These are phyloP conservation scores for Tiaroga cobitis DNA, from an alignment of 2,797 vertebrate genomes.

Conservation along the genomic window DNA sequence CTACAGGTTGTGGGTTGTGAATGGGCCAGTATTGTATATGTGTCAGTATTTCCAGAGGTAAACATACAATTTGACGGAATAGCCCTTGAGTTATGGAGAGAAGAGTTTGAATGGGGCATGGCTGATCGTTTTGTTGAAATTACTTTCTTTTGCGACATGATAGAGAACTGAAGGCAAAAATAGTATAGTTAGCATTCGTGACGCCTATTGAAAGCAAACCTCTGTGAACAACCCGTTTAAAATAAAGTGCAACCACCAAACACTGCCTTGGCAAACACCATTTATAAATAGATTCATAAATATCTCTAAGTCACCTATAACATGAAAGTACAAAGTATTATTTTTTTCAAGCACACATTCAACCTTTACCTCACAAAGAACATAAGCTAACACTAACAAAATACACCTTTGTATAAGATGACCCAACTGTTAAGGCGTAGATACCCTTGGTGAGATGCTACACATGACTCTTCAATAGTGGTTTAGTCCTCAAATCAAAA, in stretches of 20 bases:
- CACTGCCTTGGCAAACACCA: constrained; percentile 36
- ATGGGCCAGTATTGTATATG: constrained; percentile 66
- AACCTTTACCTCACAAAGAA: constrained; percentile 56
- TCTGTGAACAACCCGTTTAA: constrained; percentile 43
- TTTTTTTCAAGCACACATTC: constrained; percentile 68
- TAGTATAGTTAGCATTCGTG: constrained; percentile 45
- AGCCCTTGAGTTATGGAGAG: constrained; percentile 77
- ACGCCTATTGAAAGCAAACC: constrained; percentile 38
- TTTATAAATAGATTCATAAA: constrained; percentile 48
- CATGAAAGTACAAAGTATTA: constrained; percentile 57
- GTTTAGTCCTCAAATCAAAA: constrained; percentile 65
- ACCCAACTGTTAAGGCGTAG: constrained; percentile 81
- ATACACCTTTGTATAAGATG: constrained; percentile 70
- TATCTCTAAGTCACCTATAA: constrained; percentile 56
- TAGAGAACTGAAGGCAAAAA: constrained; percentile 51
- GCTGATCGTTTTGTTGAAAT: constrained; percentile 48
- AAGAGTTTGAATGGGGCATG: constrained; percentile 48
- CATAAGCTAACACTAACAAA: constrained; percentile 64
- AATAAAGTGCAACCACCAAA: constrained; percentile 60
- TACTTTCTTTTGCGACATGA: constrained; percentile 38
- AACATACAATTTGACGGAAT: constrained; percentile 78
- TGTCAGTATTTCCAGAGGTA: constrained; percentile 71
- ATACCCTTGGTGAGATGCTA: constrained; percentile 81
- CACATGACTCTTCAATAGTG: constrained; percentile 75
- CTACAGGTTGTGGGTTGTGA: constrained; percentile 73